phyloP scores from a whole-genome alignment of 2,113 vertebrate species.

The Athene cunicularia region DNA sequence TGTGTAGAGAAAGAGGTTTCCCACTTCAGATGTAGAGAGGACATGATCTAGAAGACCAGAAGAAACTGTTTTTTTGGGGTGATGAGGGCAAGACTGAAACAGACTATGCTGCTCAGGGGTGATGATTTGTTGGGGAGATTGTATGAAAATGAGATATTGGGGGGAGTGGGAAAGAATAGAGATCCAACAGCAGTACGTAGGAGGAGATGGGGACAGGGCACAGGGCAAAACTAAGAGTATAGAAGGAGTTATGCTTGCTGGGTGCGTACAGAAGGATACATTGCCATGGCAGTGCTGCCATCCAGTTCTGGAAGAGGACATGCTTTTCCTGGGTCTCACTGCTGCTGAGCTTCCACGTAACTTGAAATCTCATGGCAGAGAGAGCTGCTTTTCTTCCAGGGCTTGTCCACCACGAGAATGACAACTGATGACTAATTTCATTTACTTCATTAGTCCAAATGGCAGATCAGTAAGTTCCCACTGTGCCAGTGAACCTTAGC shows the following conservation, averaged over 20 bases:
- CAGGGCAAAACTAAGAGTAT: not conserved
- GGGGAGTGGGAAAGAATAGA: not conserved
- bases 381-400: not conserved
- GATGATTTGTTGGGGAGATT: not conserved
- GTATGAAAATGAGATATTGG: not conserved
- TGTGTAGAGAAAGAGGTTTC: not conserved
- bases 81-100: not conserved
- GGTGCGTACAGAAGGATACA: not conserved
- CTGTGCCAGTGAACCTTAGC: not conserved
- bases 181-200: not conserved
- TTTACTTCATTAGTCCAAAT: not conserved
- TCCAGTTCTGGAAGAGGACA: not conserved
- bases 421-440: not conserved
- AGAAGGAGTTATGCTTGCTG: fast-evolving
- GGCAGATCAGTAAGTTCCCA: not conserved
- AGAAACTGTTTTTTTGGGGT: fast-evolving
- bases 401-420: not conserved
- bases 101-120: not conserved
- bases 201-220: not conserved
- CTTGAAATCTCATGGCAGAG: not conserved
- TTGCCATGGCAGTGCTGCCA: not conserved
- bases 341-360: not conserved
- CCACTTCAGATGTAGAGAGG: not conserved
- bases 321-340: not conserved
- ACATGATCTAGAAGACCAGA: not conserved